Evolutionary conservation across 2,797 vertebrate species (phyloP).

Genomic region (Synaphobranchus kaupii): DNA sequence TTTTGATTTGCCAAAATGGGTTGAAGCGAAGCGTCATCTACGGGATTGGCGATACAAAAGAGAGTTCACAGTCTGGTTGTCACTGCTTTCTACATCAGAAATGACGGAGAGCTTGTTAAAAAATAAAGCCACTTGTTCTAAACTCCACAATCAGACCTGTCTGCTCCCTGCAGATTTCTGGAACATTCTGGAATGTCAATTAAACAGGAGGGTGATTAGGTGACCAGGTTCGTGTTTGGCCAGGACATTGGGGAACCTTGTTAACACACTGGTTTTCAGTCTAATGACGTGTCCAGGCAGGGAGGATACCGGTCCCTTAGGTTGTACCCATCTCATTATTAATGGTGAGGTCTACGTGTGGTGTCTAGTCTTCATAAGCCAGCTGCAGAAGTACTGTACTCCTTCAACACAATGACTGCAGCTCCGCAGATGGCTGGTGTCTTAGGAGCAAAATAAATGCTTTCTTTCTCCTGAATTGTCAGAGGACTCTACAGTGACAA

Average conservation of each 20-base stretch:
- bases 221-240: too few species aligned
- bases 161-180: not conserved
- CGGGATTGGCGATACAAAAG: not conserved
- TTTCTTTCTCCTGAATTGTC: not conserved
- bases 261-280: not conserved
- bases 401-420: not conserved
- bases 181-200: not conserved
- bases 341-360: not conserved
- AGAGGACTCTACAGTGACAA: not conserved
- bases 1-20: not conserved
- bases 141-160: not conserved
- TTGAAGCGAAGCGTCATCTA: not conserved
- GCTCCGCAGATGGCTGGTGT: too few species aligned
- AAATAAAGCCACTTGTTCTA: not conserved
- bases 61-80: not conserved
- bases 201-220: too few species aligned
- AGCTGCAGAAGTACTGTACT: not conserved
- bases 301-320: not conserved
- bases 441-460: not conserved
- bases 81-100: not conserved
- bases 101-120: not conserved
- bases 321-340: not conserved
- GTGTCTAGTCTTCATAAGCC: not conserved
- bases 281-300: not conserved
- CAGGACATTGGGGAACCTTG: not conserved